Evolutionary conservation across 2,113 vertebrate genomes (phyloP).

Genomic region (Pollimyrus isidori): DNA sequence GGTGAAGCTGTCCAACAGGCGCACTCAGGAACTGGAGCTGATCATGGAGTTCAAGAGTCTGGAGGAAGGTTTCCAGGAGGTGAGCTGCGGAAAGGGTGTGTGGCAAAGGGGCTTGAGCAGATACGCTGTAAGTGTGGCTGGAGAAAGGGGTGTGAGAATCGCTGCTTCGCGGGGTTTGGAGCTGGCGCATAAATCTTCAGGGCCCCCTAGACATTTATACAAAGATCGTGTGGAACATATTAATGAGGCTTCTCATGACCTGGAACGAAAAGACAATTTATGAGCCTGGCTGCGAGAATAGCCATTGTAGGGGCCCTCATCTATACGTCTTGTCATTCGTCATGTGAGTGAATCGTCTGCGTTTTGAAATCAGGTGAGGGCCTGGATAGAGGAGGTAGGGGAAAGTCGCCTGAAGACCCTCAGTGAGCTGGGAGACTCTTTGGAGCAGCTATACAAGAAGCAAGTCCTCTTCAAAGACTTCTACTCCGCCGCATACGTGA

Average conservation of each 20-base stretch:
- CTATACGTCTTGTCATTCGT: not conserved
- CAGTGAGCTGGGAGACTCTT: conserved; percentile 56
- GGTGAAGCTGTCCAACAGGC: conserved; percentile 76
- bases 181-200: not conserved
- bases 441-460: conserved; percentile 61
- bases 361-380: conserved; percentile 57
- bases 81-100: conserved; percentile 36
- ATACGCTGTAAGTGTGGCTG: not conserved
- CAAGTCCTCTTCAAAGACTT: conserved; percentile 68
- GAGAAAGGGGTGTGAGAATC: not conserved
- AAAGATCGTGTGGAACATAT: not conserved
- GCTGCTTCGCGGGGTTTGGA: not conserved
- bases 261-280: not conserved
- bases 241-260: not conserved
- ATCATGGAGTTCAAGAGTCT: conserved; percentile 65
- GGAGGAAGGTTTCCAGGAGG: conserved; percentile 69
- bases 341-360: not conserved
- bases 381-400: conserved; percentile 73
- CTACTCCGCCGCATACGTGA: conserved; percentile 65
- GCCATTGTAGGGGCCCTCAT: not conserved
- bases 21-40: conserved; percentile 69
- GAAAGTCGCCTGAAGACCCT: conserved; percentile 59
- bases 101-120: not conserved
- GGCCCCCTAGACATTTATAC: conserved; percentile 1
- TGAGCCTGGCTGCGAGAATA: not conserved